A percentile compares a stretch with the other conserved stretches of the same genome.
Evolutionary conservation across 1,140 invertebrate species (phyloP).

Genomic region (Trichoplusia ni): DNA sequence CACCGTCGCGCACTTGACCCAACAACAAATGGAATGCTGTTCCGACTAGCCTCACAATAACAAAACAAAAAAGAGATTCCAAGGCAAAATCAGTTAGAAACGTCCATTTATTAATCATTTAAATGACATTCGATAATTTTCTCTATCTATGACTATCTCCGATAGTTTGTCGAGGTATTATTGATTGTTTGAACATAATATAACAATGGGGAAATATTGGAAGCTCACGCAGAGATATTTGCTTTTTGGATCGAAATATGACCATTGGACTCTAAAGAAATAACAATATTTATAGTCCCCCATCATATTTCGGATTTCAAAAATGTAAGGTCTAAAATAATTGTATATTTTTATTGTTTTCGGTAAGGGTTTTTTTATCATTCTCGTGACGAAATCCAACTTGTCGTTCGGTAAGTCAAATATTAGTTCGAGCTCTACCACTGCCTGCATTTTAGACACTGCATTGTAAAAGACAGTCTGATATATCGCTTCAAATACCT

Average conservation of each 20-base stretch:
- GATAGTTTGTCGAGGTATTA: background rate
- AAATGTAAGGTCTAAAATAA: no score
- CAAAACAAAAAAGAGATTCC: conserved; percentile 34
- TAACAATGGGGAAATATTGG: background rate
- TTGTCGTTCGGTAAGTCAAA: no score
- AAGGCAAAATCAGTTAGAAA: conserved; percentile 34
- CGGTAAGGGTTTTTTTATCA: no score
- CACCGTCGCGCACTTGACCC: conserved; percentile 34
- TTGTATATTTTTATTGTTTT: no score
- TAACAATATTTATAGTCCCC: no score
- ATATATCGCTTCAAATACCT: no score
- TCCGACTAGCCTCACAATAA: conserved; percentile 34
- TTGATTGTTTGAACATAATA: background rate
- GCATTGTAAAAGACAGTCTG: no score
- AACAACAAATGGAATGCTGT: conserved; percentile 47
- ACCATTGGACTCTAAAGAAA: no score
- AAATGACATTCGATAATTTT: conserved; percentile 16
- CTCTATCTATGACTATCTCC: background rate
- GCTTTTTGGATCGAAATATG: background rate
- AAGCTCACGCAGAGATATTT: background rate
- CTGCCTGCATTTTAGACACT: no score
- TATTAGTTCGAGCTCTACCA: no score
- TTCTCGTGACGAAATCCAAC: no score
- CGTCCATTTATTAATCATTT: conserved; percentile 32
- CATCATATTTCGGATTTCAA: no score